Conservation (phyloP, 2,797 vertebrate genomes). For the Knipowitschia caucasica region DNA sequence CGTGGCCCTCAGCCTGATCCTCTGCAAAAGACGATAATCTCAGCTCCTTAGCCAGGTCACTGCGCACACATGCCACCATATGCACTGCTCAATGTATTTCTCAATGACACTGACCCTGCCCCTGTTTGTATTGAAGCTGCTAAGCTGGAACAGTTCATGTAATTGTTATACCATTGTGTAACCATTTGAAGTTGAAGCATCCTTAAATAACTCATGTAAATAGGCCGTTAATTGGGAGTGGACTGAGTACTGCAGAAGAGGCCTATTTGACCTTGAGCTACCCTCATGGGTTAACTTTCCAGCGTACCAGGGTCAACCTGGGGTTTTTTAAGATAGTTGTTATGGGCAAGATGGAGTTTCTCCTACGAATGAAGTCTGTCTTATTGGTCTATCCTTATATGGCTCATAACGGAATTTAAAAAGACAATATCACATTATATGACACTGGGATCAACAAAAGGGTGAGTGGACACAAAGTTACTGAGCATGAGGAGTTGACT, state of each 20-base stretch:
- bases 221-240: no score
- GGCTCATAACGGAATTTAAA: no score
- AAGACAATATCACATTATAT: no score
- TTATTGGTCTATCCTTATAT: no score
- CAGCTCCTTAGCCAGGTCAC: slow-evolving; percentile 63
- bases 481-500: no score
- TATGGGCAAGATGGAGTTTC: no score
- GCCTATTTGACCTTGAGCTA: neutral
- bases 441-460: no score
- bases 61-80: slow-evolving; percentile 57
- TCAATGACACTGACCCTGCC: slow-evolving; percentile 41
- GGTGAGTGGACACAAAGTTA: no score
- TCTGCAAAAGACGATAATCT: slow-evolving; percentile 70
- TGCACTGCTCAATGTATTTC: slow-evolving; percentile 56
- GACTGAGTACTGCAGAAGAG: neutral
- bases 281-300: no score
- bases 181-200: neutral
- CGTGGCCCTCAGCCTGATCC: slow-evolving; percentile 53
- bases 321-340: no score
- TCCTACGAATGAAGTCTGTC: no score
- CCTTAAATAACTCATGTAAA: neutral
- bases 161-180: slow-evolving; percentile 2
- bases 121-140: slow-evolving; percentile 33
- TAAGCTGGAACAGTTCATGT: slow-evolving; percentile 19
- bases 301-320: no score